phyloP scores from a whole-genome alignment of 2,113 vertebrate species.

The Pontoporia blainvillei region DNA sequence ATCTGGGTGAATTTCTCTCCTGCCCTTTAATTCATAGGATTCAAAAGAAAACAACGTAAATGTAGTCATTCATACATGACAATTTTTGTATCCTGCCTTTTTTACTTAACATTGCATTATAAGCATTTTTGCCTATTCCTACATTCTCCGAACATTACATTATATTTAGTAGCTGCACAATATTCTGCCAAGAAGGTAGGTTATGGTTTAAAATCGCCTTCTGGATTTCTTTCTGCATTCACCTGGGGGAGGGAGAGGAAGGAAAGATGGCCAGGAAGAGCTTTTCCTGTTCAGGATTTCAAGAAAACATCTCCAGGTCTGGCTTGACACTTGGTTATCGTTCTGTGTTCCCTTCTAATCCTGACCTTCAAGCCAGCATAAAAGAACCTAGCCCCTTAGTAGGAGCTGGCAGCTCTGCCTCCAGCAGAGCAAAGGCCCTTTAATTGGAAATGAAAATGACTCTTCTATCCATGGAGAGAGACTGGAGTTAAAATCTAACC shows the following conservation, averaged over 20 bases:
- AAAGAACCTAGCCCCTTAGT: background rate
- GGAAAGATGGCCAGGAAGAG: background rate
- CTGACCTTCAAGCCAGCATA: background rate
- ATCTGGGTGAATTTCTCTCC: background rate
- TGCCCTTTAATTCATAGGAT: background rate
- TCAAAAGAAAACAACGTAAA: slow-evolving; percentile 14
- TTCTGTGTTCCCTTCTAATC: background rate
- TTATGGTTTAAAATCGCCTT: background rate
- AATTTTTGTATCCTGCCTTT: background rate
- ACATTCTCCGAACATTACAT: background rate
- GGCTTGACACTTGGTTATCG: background rate
- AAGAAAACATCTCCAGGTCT: background rate
- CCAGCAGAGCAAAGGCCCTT: background rate
- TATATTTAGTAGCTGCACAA: background rate
- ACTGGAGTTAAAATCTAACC: background rate
- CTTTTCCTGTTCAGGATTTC: background rate
- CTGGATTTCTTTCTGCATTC: background rate
- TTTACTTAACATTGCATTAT: background rate
- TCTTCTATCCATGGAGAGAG: background rate
- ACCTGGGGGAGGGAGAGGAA: background rate
- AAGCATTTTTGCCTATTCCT: background rate
- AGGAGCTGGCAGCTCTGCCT: background rate
- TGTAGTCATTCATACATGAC: background rate
- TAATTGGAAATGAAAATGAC: background rate
- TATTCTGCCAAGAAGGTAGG: background rate